Evolutionary conservation across 2,888 invertebrate genomes (phyloP), one percentile per base, ranked within the genome.

Genomic region (Eupithecia inturbata): DNA sequence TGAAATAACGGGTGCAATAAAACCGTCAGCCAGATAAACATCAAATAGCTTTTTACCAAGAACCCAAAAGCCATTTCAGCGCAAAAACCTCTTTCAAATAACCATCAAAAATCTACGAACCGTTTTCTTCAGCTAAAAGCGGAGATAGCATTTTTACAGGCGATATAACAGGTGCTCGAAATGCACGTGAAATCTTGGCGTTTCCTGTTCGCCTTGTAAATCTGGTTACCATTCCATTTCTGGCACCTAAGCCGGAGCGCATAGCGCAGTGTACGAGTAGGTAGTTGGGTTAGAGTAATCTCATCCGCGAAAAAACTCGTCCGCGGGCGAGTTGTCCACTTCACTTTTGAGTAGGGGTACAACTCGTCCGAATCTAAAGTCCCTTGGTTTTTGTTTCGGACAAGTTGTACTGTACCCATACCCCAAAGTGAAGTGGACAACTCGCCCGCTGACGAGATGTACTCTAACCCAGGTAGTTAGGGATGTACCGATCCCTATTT

Each of bases 141-240:
- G 68, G 33, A 26, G 63, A 33, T 45, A 36, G 68, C 62, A 70
- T 31, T 70, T 70, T 74, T 68, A 28, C 67, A 70, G 33, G 57
- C 33, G 69, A 28, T 64, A 68, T 73, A 73, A 73, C 36, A 39
- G 70, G 62, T 74, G 63, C 74, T 71, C 45, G 66, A 74, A 71
- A 72, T 67, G 31, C 69, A 62, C 67, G 67, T 69, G 39, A 69
- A 71, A 72, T 72, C 72, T 72, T 68, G 71, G 49, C 31, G 57
- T 71, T 68, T n/a, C 64, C 53, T 64, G 71, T 74, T 63, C 73
- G 39, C 68, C 68, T 68, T 74, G 66, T 71, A 74, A 71, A 69
- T 67, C 45, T 62, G 70, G 71, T 68, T 70, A 67, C 75, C 70
- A 53, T 57, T 53, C 69, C 60, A 68, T 69, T 69, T 72, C 67